phyloP scores from a whole-genome alignment of 2,797 vertebrate genomes.

The Hapalemur alaotrensis region DNA sequence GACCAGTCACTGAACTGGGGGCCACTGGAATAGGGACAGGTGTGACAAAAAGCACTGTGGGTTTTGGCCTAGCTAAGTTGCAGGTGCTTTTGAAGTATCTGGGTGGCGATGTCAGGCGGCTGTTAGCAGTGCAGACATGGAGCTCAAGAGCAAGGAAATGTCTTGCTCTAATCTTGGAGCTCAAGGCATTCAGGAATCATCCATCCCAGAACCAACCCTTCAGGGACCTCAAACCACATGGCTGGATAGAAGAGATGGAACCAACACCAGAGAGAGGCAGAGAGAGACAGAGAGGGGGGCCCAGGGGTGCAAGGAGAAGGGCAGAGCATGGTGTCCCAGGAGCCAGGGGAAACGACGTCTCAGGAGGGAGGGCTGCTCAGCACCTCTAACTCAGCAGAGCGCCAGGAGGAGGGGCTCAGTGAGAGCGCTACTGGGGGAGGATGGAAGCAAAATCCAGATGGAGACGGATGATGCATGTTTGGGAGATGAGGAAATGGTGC shows the following conservation, averaged over 20 bases:
- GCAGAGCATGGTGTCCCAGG: neutral
- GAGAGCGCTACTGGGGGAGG: rapidly evolving
- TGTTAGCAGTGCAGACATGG: neutral
- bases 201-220: neutral
- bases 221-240: neutral
- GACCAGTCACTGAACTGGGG: neutral
- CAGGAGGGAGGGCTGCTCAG: rapidly evolving
- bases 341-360: neutral
- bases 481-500: neutral
- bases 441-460: neutral
- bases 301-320: neutral
- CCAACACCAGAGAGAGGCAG: neutral
- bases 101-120: neutral
- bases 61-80: neutral
- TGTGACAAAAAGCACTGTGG: neutral
- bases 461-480: neutral
- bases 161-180: neutral
- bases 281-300: neutral
- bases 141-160: neutral
- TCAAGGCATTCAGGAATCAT: neutral
- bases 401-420: neutral
- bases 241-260: neutral
- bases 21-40: neutral
- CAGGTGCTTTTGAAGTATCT: neutral
- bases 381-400: neutral